These are phyloP conservation scores for Anguilla japonica DNA, from an alignment of 2,113 vertebrate species.

Conservation along the genomic window DNA sequence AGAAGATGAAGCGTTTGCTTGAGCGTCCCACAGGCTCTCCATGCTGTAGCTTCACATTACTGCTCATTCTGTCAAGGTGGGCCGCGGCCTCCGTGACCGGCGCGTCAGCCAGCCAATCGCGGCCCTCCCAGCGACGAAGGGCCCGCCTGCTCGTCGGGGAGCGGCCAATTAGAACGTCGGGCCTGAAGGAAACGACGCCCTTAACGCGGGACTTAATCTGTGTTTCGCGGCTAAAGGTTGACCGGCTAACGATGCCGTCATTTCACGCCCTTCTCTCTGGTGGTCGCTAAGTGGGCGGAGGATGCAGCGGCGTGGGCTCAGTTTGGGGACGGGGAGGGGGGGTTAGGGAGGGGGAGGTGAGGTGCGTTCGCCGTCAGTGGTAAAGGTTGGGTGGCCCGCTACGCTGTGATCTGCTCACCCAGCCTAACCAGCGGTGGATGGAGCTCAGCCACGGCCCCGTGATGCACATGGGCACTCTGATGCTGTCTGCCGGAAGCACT, in stretches of 20 bases:
- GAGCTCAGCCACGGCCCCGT: conserved; percentile 57
- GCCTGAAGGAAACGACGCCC: conserved; percentile 82
- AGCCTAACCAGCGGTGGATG: conserved; percentile 63
- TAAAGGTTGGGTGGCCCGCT: conserved; percentile 64
- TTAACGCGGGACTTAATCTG: conserved; percentile 67
- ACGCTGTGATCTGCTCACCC: conserved; percentile 57
- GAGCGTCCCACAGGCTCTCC: conserved; percentile 82
- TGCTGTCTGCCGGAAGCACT: conserved; percentile 56
- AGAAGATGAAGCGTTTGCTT: conserved; percentile 90
- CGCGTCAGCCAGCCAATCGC: conserved; percentile 72
- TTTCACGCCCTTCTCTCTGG: conserved; percentile 21
- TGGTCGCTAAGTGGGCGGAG: conserved; percentile 26
- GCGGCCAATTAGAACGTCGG: conserved; percentile 79
- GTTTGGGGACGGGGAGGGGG: background rate
- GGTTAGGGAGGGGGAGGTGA: background rate
- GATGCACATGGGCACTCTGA: conserved; percentile 40
- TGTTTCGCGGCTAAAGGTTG: conserved; percentile 46
- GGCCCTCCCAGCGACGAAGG: conserved; percentile 88
- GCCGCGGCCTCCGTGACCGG: conserved; percentile 71
- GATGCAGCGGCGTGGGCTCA: background rate
- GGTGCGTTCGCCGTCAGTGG: conserved; percentile 12
- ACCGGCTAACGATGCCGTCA: conserved; percentile 11
- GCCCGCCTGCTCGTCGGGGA: conserved; percentile 74
- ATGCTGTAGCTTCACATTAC: conserved; percentile 85
- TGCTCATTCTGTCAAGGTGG: conserved; percentile 88